Evolutionary conservation across 2,888 invertebrate species (phyloP).

Genomic region (Lithophane semibrunnea): DNA sequence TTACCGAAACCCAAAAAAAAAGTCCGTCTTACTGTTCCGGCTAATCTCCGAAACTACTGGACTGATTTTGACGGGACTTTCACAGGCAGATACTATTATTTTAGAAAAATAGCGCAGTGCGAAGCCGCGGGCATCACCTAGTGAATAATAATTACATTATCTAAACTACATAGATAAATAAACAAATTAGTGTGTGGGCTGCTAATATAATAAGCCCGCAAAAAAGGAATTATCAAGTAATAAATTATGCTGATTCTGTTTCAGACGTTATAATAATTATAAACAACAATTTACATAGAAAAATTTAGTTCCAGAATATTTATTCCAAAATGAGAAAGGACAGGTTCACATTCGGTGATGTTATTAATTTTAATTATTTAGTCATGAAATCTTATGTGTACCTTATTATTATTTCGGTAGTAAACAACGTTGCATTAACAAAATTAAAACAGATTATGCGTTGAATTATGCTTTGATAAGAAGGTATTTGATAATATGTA

Average conservation of each 20-base stretch:
- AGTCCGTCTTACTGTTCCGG: no score
- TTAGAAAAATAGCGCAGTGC: no score
- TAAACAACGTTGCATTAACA: conserved; percentile 1
- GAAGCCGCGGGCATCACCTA: no score
- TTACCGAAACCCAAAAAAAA: no score
- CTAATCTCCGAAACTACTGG: no score
- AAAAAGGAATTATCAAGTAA: conserved; percentile 19
- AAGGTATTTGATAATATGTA: conserved; percentile 30
- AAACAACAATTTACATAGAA: neutral
- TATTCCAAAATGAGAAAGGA: neutral
- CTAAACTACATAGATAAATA: conserved; percentile 1
- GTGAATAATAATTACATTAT: conserved; percentile 4
- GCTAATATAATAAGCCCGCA: conserved; percentile 25
- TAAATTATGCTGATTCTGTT: conserved; percentile 26
- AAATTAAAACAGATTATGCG: conserved; percentile 33
- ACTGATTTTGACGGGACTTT: no score
- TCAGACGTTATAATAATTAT: neutral
- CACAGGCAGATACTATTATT: no score
- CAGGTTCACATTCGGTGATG: neutral
- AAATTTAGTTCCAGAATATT: conserved; percentile 1
- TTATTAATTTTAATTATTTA: conserved; percentile 7
- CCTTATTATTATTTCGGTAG: neutral
- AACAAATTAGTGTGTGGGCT: conserved; percentile 34
- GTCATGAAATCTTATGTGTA: neutral
- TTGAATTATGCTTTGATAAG: conserved; percentile 23